Evolutionary conservation across 2,888 invertebrate species (phyloP).

Genomic region (Parelbella ahira): DNA sequence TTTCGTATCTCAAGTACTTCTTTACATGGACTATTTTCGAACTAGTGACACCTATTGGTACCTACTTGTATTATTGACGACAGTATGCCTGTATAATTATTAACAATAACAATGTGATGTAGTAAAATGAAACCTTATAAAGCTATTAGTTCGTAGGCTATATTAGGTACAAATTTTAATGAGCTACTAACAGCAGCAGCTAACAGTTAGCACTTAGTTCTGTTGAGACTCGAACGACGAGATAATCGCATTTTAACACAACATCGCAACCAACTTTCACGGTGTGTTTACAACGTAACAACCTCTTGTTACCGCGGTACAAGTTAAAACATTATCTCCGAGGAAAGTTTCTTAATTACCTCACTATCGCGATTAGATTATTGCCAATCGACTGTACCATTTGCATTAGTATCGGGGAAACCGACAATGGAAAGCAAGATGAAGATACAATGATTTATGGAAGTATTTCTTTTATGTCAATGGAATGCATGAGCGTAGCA

Average conservation of each 20-base stretch:
- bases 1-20: too few relatives aligned
- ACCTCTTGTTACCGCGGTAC: conserved; percentile 19
- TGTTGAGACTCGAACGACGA: conserved; percentile 8
- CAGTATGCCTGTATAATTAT: too few relatives aligned
- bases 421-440: conserved; percentile 10
- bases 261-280: conserved; percentile 18
- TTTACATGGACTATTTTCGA: too few relatives aligned
- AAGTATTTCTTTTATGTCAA: too few relatives aligned
- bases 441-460: not conserved
- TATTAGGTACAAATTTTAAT: too few relatives aligned
- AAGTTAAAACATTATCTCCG: conserved; percentile 22
- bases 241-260: conserved; percentile 23
- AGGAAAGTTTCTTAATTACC: conserved; percentile 26
- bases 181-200: too few relatives aligned
- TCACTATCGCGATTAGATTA: conserved; percentile 25
- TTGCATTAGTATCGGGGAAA: conserved; percentile 13
- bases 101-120: too few relatives aligned
- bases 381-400: conserved; percentile 18
- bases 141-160: too few relatives aligned
- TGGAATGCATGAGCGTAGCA: conserved; percentile 1
- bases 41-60: too few relatives aligned
- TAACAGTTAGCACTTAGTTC: conserved; percentile 6
- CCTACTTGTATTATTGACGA: too few relatives aligned
- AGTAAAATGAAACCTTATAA: too few relatives aligned
- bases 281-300: conserved; percentile 23